Conservation (phyloP, 2,113 vertebrate species). For the Microtus ochrogaster region DNA sequence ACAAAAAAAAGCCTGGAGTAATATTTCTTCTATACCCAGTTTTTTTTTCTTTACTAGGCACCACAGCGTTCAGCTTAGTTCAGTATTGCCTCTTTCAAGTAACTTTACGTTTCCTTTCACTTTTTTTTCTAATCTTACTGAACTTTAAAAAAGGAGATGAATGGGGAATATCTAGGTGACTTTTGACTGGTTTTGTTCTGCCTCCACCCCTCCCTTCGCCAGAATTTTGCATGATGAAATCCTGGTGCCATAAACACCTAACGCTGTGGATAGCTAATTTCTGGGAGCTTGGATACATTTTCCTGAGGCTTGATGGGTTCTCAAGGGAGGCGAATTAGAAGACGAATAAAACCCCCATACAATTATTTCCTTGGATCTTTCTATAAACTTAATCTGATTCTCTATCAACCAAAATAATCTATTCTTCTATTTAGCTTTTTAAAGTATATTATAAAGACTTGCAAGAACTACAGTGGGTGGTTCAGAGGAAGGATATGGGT, state of each 20-base stretch:
- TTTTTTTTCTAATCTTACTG: background rate
- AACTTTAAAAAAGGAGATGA: background rate
- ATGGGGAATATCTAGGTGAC: background rate
- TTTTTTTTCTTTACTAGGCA: background rate
- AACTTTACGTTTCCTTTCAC: background rate
- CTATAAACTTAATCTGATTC: conserved; percentile 33
- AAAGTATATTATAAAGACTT: background rate
- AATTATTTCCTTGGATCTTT: conserved; percentile 14
- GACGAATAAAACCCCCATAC: background rate
- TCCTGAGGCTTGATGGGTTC: background rate
- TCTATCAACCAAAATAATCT: background rate
- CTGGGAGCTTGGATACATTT: background rate
- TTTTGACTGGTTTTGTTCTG: background rate
- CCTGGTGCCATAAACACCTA: background rate
- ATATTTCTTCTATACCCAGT: background rate
- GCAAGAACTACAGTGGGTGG: background rate
- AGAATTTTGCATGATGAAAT: background rate
- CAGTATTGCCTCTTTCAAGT: background rate
- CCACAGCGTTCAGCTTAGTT: background rate
- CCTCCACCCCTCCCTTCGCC: too few species aligned
- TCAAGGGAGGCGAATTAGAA: background rate
- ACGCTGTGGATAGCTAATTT: background rate
- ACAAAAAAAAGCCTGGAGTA: background rate
- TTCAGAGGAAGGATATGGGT: background rate
- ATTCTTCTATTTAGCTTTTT: background rate